Evolutionary conservation across 2,113 vertebrate species (phyloP).

Genomic region (human (Homo sapiens)): DNA sequence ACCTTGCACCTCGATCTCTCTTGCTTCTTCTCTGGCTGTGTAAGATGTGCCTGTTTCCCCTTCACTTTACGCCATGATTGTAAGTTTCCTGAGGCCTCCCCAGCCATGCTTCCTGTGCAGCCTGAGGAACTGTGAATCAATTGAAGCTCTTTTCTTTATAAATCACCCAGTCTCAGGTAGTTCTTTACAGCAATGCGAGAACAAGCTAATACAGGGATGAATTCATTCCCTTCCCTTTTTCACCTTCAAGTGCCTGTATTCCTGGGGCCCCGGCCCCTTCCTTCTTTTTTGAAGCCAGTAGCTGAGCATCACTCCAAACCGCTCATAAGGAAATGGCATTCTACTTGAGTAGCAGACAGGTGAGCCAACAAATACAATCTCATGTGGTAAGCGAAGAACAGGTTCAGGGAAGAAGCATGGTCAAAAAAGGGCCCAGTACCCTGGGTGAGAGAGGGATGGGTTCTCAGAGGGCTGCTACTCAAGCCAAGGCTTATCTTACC

Average conservation of each 20-base stretch:
- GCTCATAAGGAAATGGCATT: not conserved
- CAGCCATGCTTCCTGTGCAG: no score
- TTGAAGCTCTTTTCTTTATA: no score
- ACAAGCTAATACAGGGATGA: no score
- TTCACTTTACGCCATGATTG: no score
- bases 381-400: not conserved
- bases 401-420: not conserved
- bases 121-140: no score
- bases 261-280: not conserved
- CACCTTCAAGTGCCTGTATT: rapidly evolving
- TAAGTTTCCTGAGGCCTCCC: no score
- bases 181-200: no score
- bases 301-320: not conserved
- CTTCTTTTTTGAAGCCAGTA: not conserved
- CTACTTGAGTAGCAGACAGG: not conserved
- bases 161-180: no score
- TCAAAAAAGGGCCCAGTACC: not conserved
- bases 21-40: no score
- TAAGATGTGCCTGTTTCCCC: no score
- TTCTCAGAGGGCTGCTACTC: not conserved
- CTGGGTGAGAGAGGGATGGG: not conserved
- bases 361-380: not conserved
- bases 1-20: no score
- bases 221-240: not conserved
- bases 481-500: not conserved